phyloP scores from a whole-genome alignment of 2,113 vertebrate species.

The Coptodon bakossiorum region DNA sequence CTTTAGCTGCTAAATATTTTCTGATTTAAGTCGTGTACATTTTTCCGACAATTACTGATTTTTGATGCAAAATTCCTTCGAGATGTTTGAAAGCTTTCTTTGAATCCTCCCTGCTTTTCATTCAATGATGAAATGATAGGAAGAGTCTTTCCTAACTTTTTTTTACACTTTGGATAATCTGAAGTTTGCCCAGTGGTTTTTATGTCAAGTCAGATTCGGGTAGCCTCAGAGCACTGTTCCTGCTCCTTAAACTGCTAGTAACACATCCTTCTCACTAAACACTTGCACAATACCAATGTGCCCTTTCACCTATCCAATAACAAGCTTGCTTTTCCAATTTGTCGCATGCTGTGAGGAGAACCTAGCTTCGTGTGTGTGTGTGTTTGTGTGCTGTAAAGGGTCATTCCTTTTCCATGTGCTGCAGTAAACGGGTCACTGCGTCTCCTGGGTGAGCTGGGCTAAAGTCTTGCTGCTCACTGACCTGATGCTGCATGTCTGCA shows the following conservation, averaged over 20 bases:
- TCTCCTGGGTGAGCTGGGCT: slow-evolving; percentile 41
- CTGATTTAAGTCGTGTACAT: background rate
- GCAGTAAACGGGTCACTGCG: slow-evolving; percentile 48
- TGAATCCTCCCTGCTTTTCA: background rate
- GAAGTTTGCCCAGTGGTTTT: background rate
- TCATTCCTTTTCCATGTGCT: slow-evolving; percentile 3
- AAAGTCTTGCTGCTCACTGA: slow-evolving; percentile 46
- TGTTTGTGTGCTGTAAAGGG: slow-evolving; percentile 4
- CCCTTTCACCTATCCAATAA: slow-evolving; percentile 39
- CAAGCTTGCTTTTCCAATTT: slow-evolving; percentile 32
- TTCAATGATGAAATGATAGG: background rate
- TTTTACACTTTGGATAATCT: background rate
- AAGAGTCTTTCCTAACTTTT: background rate
- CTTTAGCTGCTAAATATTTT: background rate
- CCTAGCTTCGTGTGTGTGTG: background rate
- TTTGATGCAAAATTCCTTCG: background rate
- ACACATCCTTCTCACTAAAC: background rate
- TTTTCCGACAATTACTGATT: background rate
- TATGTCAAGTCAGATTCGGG: background rate
- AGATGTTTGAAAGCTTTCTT: background rate
- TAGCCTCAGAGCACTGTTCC: background rate
- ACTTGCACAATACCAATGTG: background rate
- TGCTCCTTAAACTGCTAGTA: background rate
- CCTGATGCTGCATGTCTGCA: slow-evolving; percentile 29
- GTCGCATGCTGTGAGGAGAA: slow-evolving; percentile 20